Base-by-base conservation (phyloP, 2,888 invertebrate species). In the Automeris io region DNA sequence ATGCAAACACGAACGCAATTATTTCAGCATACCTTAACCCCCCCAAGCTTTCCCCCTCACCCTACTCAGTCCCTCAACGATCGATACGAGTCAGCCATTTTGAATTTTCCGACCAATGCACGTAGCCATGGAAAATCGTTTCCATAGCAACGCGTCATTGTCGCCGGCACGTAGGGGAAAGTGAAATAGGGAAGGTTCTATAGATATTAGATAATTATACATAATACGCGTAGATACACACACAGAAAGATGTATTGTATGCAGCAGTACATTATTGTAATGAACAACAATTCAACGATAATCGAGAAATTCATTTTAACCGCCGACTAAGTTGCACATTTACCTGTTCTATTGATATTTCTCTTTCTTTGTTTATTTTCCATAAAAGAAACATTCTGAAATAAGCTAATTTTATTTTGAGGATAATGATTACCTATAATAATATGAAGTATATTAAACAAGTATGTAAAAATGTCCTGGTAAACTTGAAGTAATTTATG, bases 31-130 rank as follows among this genome's bases (percentile, higher is more conserved):
- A 45, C 29, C 29, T 33, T 2, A 16, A 16, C 16, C 26, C 29
- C 16, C 29, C 12, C 2, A 8, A 29, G 8, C 35, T 43, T 57
- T 64, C 66, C 66, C 41, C 37, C 37, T 7, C 40, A 47, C 47
- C 50, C 60, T 55, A 61, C 46, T 55, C 46, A 50, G 41, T 50
- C 62, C 70, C 65, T 53, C 48, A 43, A 45, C 73, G 85, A 87
- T 87, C 86, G 78, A 81, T 85, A 79, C 42, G 29, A 31, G 41
- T 43, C 61, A 68, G 87, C 87, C 87, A 87, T 87, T 59, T 87
- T 87, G 86, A 72, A 85, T 87, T 87, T 87, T 69, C 87, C 87
- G 69, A 78, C 87, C 87, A 87, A 87, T 87, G 71, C 79, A 58
- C 68, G 81, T 72, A 64, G 74, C 63, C 67, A 77, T 79, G 86